Percentiles rank a stretch among this genome's conserved stretches.
Evolutionary conservation across 2,113 vertebrate genomes (phyloP).

Genomic region (Sphaerodactylus townsendi): DNA sequence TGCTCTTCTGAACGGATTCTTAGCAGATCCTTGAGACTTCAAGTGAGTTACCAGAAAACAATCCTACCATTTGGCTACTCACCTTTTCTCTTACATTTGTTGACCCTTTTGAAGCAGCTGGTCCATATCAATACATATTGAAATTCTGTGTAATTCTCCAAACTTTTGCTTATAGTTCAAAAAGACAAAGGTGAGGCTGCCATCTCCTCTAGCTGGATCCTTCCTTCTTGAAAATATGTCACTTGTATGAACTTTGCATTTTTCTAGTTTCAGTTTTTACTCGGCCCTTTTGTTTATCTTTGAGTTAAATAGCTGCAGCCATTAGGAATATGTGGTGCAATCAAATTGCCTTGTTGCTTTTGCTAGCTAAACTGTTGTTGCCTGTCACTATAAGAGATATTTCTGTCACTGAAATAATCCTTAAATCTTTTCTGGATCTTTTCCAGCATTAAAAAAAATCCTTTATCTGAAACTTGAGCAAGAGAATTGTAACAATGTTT

Average conservation of each 20-base stretch:
- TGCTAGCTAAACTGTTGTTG: not conserved
- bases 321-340: not conserved
- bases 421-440: not conserved
- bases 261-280: not conserved
- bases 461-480: not conserved
- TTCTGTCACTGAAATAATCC: not conserved
- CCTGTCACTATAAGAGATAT: not conserved
- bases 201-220: not conserved
- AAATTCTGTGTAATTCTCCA: no score
- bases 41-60: no score
- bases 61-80: no score
- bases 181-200: not conserved
- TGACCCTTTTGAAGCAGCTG: no score
- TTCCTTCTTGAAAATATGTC: not conserved
- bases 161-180: not conserved
- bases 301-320: not conserved
- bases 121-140: no score
- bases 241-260: not conserved
- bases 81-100: no score
- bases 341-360: not conserved
- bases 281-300: not conserved
- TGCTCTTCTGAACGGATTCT: no score
- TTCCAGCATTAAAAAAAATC: not conserved
- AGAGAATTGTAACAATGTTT: not conserved
- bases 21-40: no score